Conservation (phyloP, 2,888 invertebrate species). For the Drosophila macrospina region DNA sequence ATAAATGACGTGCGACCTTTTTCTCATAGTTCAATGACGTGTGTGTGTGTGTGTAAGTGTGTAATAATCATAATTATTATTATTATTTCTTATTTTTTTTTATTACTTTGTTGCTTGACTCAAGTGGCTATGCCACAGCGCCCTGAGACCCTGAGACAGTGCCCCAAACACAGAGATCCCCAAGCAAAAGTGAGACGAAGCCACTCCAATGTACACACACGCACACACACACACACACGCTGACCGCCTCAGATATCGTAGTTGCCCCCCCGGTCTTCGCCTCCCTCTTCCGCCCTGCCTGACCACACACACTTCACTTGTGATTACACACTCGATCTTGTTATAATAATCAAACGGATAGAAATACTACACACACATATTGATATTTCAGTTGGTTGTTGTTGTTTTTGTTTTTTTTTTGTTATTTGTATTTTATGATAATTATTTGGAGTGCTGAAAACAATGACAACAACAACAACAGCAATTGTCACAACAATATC, state of each 20-base stretch:
- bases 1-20: constrained; percentile 68
- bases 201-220: constrained; percentile 75
- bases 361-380: constrained; percentile 58
- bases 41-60: constrained; percentile 28
- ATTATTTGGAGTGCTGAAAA: constrained; percentile 76
- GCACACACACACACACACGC: constrained; percentile 7
- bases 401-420: no score
- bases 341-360: constrained; percentile 66
- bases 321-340: constrained; percentile 75
- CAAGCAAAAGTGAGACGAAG: constrained; percentile 29
- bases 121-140: constrained; percentile 59
- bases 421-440: constrained; percentile 71
- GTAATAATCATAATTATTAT: constrained; percentile 66
- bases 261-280: constrained; percentile 9
- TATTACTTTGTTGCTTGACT: constrained; percentile 55
- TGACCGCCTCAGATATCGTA: constrained; percentile 64
- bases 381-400: constrained; percentile 52
- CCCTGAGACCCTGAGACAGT: constrained; percentile 50
- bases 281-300: neutral
- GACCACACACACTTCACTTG: constrained; percentile 38
- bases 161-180: constrained; percentile 41
- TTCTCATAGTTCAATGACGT: constrained; percentile 80
- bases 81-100: constrained; percentile 69
- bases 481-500: constrained; percentile 45
- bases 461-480: constrained; percentile 45